Conservation (phyloP, 2,113 vertebrate genomes). For the Vulpes lagopus region DNA sequence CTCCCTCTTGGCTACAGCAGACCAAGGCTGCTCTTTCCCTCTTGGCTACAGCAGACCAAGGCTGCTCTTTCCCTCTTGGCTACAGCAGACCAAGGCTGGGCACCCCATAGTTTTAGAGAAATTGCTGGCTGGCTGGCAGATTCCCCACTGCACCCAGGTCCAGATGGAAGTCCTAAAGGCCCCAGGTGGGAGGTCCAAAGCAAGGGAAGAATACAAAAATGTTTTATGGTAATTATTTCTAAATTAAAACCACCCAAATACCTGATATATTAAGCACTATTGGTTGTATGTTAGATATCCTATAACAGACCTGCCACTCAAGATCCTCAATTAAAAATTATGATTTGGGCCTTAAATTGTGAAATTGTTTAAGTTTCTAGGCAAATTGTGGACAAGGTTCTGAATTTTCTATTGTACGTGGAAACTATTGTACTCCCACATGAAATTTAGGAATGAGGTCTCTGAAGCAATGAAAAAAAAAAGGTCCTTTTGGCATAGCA, state of each 20-base stretch:
- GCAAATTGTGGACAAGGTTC: neutral
- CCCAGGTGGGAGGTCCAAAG: neutral
- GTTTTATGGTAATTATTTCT: neutral
- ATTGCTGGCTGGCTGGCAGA: neutral
- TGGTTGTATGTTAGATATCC: neutral
- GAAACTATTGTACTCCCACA: neutral
- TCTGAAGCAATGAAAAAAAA: neutral
- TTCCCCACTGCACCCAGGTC: neutral
- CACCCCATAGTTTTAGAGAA: neutral
- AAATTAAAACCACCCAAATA: neutral
- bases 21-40: too few species aligned
- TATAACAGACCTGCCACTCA: neutral
- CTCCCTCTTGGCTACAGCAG: neutral
- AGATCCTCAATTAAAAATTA: conserved; percentile 37
- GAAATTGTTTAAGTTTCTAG: neutral
- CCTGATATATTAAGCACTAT: neutral
- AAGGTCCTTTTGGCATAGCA: neutral
- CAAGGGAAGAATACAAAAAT: neutral
- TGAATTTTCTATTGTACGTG: neutral
- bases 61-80: neutral
- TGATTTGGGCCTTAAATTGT: neutral
- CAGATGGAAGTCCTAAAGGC: neutral
- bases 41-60: too few species aligned
- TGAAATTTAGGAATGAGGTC: neutral
- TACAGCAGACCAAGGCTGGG: neutral